Percentiles rank a stretch among this genome's conserved stretches.
phyloP scores from a whole-genome alignment of 53 echinoderm and acorn worm genomes.

The Luidia sarsii region DNA sequence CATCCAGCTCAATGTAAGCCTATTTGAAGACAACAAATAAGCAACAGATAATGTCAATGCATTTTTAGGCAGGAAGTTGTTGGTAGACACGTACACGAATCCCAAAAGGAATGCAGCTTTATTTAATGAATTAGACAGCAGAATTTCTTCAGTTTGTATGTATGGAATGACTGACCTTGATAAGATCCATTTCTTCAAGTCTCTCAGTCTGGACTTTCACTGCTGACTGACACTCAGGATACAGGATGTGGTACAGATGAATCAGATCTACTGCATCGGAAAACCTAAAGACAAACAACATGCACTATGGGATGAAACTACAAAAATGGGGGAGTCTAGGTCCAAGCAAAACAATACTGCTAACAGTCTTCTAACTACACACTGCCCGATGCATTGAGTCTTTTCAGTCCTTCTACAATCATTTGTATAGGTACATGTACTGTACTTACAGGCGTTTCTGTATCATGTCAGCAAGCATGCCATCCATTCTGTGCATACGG shows the following conservation, averaged over 20 bases:
- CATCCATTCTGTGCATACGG: conserved; percentile 76
- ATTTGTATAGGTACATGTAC: too few relatives aligned
- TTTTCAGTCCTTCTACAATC: background rate
- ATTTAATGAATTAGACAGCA: too few relatives aligned
- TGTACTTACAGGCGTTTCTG: conserved; percentile 83
- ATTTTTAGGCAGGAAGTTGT: too few relatives aligned
- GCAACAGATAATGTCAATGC: background rate
- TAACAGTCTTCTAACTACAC: background rate
- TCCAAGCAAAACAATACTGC: too few relatives aligned
- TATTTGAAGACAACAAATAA: background rate
- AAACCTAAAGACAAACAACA: conserved; percentile 69
- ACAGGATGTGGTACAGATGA: conserved; percentile 65
- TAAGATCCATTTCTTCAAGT: conserved; percentile 59
- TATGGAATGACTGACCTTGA: conserved; percentile 85
- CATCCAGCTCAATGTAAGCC: conserved; percentile 65
- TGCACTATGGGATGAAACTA: too few relatives aligned
- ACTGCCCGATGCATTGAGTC: background rate
- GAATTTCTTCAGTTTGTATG: too few relatives aligned
- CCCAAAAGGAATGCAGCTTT: too few relatives aligned
- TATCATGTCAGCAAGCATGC: conserved; percentile 82
- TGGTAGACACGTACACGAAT: too few relatives aligned
- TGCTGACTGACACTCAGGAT: conserved; percentile 70
- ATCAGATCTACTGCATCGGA: conserved; percentile 83
- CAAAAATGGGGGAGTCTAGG: too few relatives aligned
- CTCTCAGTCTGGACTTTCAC: conserved; percentile 37